These are phyloP conservation scores for Kryptopterus vitreolus DNA, from an alignment of 2,797 vertebrate species.

Conservation along the genomic window DNA sequence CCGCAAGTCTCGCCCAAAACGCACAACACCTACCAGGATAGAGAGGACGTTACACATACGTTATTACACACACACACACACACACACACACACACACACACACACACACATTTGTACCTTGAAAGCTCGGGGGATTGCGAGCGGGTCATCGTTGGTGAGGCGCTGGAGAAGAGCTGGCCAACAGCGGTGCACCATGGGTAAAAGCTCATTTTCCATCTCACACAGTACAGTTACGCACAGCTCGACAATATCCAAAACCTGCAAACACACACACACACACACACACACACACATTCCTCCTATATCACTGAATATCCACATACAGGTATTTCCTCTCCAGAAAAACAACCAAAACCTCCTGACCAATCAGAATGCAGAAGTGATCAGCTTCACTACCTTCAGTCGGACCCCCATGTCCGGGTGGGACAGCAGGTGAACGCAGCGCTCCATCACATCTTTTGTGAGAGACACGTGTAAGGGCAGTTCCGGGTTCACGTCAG, in stretches of 20 bases:
- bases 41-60: background rate
- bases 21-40: conserved; percentile 78
- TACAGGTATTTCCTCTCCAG: background rate
- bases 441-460: conserved; percentile 86
- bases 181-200: conserved; percentile 87
- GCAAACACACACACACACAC: conserved; percentile 31
- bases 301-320: background rate
- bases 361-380: background rate
- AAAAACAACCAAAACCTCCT: background rate
- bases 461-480: conserved; percentile 80
- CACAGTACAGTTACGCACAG: conserved; percentile 80
- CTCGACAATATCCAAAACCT: conserved; percentile 88
- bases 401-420: conserved; percentile 78
- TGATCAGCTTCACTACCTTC: conserved; percentile 73
- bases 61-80: background rate
- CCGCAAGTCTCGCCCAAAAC: conserved; percentile 81
- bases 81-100: conserved; percentile 13
- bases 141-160: conserved; percentile 83
- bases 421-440: conserved; percentile 85
- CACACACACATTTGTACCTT: conserved; percentile 68
- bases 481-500: conserved; percentile 71
- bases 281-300: conserved; percentile 4
- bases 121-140: conserved; percentile 87
- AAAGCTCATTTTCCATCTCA: conserved; percentile 79
- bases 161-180: conserved; percentile 88